A percentile compares a stretch with the other conserved stretches of the same genome.
phyloP scores from a whole-genome alignment of 2,797 vertebrate genomes.

The Pseudopleuronectes americanus region DNA sequence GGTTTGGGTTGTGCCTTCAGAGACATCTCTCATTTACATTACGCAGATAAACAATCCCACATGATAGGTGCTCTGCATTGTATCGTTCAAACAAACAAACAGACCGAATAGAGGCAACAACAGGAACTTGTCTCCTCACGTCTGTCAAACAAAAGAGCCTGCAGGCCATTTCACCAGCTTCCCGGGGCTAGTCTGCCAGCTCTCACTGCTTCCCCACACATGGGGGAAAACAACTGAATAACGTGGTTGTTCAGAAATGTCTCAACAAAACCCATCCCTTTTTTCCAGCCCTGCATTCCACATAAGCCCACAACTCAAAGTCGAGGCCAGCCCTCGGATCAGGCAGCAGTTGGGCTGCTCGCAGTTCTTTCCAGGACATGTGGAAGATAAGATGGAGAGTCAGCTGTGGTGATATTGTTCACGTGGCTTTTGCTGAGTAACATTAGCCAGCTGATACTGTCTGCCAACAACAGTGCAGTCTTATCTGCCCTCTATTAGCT shows the following conservation, averaged over 20 bases:
- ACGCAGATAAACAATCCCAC: conserved; percentile 9
- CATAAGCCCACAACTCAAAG: conserved; percentile 54
- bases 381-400: conserved; percentile 50
- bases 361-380: conserved; percentile 46
- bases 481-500: conserved; percentile 42
- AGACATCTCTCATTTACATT: conserved; percentile 17
- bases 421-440: conserved; percentile 33
- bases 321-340: conserved; percentile 34
- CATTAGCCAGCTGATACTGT: conserved; percentile 48
- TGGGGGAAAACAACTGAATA: conserved; percentile 54
- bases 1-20: conserved; percentile 1
- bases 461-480: conserved; percentile 48
- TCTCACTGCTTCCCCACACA: conserved; percentile 38
- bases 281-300: conserved; percentile 50
- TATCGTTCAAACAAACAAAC: conserved; percentile 32
- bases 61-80: conserved; percentile 3
- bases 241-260: conserved; percentile 49
- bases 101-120: conserved; percentile 31
- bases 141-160: conserved; percentile 43
- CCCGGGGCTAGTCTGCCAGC: conserved; percentile 31
- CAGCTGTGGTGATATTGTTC: conserved; percentile 38
- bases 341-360: conserved; percentile 30
- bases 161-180: conserved; percentile 35
- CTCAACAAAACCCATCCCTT: conserved; percentile 30
- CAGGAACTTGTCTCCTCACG: conserved; percentile 27